Percentiles rank a stretch among this genome's conserved stretches.
Evolutionary conservation across 2,888 invertebrate genomes (phyloP).

Genomic region (Ormyrus labotus): DNA sequence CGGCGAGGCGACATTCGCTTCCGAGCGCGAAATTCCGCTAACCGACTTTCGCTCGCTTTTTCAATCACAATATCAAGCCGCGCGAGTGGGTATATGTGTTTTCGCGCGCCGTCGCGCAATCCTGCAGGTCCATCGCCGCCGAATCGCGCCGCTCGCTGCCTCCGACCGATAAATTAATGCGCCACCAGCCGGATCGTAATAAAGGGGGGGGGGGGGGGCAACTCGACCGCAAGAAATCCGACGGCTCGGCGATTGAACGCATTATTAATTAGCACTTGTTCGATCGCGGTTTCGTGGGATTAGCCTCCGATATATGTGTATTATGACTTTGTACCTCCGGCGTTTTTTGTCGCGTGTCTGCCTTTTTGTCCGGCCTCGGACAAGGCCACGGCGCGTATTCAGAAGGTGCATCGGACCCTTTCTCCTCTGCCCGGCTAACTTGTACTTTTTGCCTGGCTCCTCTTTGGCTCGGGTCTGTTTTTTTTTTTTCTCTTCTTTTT

Average conservation of each 20-base stretch:
- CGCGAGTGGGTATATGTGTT: neutral
- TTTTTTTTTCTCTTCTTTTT: neutral
- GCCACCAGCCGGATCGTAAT: constrained; percentile 25
- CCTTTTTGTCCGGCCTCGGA: too few relatives aligned
- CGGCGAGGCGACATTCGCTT: too few relatives aligned
- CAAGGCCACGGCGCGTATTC: too few relatives aligned
- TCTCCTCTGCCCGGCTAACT: neutral
- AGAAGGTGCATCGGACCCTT: too few relatives aligned
- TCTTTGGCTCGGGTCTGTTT: neutral
- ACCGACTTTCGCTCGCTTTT: neutral
- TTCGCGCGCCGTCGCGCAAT: constrained; percentile 1
- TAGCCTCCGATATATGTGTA: too few relatives aligned
- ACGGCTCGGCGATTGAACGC: constrained; percentile 42
- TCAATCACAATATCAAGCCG: constrained; percentile 19
- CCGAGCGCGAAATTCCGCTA: too few relatives aligned
- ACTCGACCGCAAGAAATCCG: constrained; percentile 9
- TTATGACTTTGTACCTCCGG: too few relatives aligned
- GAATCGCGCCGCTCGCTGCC: constrained; percentile 5
- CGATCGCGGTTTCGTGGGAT: too few relatives aligned
- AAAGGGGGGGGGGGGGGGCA: neutral
- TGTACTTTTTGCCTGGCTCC: neutral
- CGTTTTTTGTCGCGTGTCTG: too few relatives aligned
- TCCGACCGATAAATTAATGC: constrained; percentile 44
- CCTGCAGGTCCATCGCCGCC: neutral
- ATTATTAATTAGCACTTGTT: too few relatives aligned